These are phyloP conservation scores for Erethizon dorsatum DNA, from an alignment of 2,797 vertebrate genomes.

Conservation along the genomic window DNA sequence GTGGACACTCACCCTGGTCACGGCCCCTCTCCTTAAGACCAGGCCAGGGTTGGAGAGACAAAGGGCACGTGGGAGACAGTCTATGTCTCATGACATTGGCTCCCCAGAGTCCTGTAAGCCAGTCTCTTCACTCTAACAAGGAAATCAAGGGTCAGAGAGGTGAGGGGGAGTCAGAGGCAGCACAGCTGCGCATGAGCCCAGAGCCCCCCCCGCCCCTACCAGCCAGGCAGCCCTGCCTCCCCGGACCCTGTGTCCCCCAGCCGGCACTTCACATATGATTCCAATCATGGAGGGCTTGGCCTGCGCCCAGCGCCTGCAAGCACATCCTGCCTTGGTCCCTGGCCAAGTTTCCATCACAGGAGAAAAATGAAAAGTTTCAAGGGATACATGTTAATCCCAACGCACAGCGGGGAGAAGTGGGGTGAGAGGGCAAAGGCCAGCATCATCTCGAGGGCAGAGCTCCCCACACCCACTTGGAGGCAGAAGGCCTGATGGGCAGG, in stretches of 20 bases:
- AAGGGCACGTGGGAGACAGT: neutral
- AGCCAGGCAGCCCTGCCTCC: constrained; percentile 24
- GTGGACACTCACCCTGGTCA: neutral
- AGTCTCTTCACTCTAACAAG: neutral
- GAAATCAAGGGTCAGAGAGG: neutral
- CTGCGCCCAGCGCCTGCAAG: constrained; percentile 54
- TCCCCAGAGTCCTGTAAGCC: neutral
- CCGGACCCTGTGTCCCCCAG: neutral
- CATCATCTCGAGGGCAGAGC: constrained; percentile 5
- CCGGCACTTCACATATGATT: constrained; percentile 74
- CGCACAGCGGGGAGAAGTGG: neutral
- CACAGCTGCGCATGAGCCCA: neutral
- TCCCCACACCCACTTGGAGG: neutral
- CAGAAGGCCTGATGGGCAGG: neutral
- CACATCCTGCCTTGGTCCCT: constrained; percentile 70
- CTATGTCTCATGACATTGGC: neutral
- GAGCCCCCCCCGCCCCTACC: neutral
- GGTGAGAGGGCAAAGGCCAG: neutral
- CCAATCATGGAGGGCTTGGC: constrained; percentile 72
- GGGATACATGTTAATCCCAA: constrained; percentile 78
- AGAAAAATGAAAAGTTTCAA: constrained; percentile 80
- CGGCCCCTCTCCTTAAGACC: neutral
- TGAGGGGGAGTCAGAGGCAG: neutral
- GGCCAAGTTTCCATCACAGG: constrained; percentile 82
- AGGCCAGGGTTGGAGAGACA: neutral